Percentiles rank a stretch among this genome's conserved stretches.
These are phyloP conservation scores for Lepus townsendii DNA, from an alignment of 2,797 vertebrate genomes.

Conservation along the genomic window DNA sequence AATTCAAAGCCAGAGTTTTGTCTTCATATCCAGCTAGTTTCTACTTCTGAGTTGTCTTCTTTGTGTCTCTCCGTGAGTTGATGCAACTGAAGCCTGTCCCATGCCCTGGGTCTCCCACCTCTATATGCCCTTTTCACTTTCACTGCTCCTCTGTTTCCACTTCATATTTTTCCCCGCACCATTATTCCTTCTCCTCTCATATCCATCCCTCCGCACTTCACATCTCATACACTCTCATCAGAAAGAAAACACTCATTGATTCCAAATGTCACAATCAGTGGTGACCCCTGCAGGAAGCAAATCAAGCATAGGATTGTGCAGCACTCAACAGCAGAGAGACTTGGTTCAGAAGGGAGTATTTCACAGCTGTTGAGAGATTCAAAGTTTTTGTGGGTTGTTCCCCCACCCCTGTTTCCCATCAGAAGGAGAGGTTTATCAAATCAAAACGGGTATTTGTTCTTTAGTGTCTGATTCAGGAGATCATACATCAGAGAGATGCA, in stretches of 20 bases:
- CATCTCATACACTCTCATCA: not conserved
- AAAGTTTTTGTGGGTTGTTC: not conserved
- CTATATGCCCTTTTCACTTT: not conserved
- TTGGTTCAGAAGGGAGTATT: not conserved
- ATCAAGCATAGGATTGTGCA: not conserved
- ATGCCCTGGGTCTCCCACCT: not conserved
- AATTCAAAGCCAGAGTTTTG: not conserved
- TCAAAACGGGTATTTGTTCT: slow-evolving; percentile 79
- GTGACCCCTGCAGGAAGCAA: slow-evolving; percentile 52
- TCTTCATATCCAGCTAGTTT: slow-evolving; percentile 3
- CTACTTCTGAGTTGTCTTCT: not conserved
- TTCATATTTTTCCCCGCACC: not conserved
- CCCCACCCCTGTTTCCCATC: not conserved
- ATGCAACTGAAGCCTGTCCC: accelerated
- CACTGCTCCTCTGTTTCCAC: not conserved
- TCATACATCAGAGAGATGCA: slow-evolving; percentile 78
- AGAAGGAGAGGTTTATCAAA: slow-evolving; percentile 65
- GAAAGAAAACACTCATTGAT: slow-evolving; percentile 56
- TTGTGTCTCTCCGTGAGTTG: not conserved
- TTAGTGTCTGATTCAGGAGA: slow-evolving; percentile 73
- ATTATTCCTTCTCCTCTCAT: not conserved
- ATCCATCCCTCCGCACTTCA: not conserved
- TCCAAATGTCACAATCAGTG: not conserved
- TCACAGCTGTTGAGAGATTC: slow-evolving; percentile 18
- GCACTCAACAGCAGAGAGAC: not conserved